These are phyloP conservation scores for Bombus breviceps DNA, from an alignment of 1,140 invertebrate genomes.

Conservation along the genomic window DNA sequence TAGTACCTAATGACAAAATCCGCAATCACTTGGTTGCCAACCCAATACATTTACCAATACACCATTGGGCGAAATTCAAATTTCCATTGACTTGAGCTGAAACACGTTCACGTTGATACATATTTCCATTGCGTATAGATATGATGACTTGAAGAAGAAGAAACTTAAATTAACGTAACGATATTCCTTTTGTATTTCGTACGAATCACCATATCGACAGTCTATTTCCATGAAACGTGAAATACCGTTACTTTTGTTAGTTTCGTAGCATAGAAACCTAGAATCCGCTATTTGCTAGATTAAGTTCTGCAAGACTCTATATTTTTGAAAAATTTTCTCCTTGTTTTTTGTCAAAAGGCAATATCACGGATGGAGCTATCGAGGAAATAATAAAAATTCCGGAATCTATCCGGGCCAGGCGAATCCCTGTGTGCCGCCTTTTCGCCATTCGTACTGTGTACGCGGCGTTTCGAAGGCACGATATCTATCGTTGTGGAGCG, in stretches of 20 bases:
- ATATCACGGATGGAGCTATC: neutral
- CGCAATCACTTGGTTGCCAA: too few species aligned
- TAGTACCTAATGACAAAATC: too few species aligned
- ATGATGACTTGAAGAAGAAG: neutral
- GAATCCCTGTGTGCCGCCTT: neutral
- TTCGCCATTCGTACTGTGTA: neutral
- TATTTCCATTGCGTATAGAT: neutral
- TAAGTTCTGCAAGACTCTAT: neutral
- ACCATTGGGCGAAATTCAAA: neutral
- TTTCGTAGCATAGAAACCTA: neutral
- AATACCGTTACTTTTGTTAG: neutral
- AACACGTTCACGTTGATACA: neutral
- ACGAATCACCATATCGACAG: neutral
- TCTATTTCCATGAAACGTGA: neutral
- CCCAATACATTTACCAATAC: neutral
- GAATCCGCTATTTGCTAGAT: neutral
- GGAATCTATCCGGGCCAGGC: neutral
- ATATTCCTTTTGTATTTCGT: neutral
- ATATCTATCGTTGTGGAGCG: slow-evolving; percentile 66
- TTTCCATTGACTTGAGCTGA: neutral
- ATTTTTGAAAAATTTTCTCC: neutral
- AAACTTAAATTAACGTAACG: neutral
- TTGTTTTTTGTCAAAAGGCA: neutral
- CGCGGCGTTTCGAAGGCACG: slow-evolving; percentile 31
- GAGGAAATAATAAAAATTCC: slow-evolving; percentile 21